Base-by-base conservation (phyloP, 2,113 vertebrate genomes). In the Lophura nycthemera region DNA sequence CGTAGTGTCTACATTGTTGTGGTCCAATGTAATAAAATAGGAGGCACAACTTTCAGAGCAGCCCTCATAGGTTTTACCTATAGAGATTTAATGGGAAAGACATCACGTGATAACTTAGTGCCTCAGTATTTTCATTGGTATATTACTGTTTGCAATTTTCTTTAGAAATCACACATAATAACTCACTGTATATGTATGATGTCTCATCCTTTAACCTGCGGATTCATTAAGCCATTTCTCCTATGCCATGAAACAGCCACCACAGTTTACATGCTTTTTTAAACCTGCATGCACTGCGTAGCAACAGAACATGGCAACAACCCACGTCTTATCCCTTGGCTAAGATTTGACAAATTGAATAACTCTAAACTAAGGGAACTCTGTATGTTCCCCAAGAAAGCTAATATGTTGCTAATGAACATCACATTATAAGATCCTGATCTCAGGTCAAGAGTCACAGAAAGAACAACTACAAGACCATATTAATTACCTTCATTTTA, bases 181-280 rank as follows among this genome's bases (percentile, higher is more conserved):
- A 2, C 5, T 66, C 25, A 43, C 18, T 1, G 1, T 6, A 48
- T 3, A 36, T 1, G 3, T 70, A 27, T 11, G 6, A 79, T 15
- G 8, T 69, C 14, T 61, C 10, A 66, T 60, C 8, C 15, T 77
- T 10, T 54, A 15, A 87, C 32, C 13, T 47, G 67, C 16, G 43
- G 34, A 76, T 65, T 34, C 15, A 20, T 61, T 77, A 56, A 34
- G 2, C 22, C 29, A 2, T 4, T 83, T 76, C 25, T 81, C 24
- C 34, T 7, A 30, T 13, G 50, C 11, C 3, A 1, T 38, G 65
- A 83, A 54, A n/a, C 54, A 8, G 7, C 16, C 11, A 40, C 36
- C 8, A 74, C n/a, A 77, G 10, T 2, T 70, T 50, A 8, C 9
- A 63, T 8, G 2, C 6, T 22, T 79, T 30, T 72, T 47, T 18